Conservation (phyloP, 2,888 invertebrate genomes). For the Trissolcus japonicus region DNA sequence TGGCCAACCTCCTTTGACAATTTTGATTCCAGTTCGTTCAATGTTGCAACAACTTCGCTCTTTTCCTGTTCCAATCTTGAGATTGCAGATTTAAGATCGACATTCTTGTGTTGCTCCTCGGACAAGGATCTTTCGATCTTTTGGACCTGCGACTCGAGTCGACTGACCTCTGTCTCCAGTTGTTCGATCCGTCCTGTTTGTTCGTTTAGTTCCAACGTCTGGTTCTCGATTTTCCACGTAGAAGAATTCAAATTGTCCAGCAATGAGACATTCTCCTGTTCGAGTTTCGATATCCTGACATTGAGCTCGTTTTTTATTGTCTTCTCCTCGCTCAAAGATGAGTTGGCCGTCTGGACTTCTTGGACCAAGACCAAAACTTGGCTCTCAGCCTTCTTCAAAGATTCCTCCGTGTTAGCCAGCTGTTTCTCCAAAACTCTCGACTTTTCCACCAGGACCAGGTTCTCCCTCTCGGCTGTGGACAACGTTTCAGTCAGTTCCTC, state of each 20-base stretch:
- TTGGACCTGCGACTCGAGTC: background rate
- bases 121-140: slow-evolving; percentile 4
- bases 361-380: slow-evolving; percentile 22
- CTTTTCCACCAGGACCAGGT: slow-evolving; percentile 33
- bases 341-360: slow-evolving; percentile 13
- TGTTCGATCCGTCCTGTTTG: slow-evolving; percentile 5
- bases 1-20: slow-evolving; percentile 19
- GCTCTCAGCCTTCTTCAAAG: slow-evolving; percentile 23
- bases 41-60: background rate
- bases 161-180: background rate
- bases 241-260: slow-evolving; percentile 1
- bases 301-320: slow-evolving; percentile 4
- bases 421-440: slow-evolving; percentile 30
- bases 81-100: slow-evolving; percentile 4
- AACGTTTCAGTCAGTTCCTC: slow-evolving; percentile 26
- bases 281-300: background rate
- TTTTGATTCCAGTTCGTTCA: slow-evolving; percentile 20
- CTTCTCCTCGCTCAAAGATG: slow-evolving; percentile 19
- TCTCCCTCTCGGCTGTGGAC: slow-evolving; percentile 29
- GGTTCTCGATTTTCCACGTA: background rate
- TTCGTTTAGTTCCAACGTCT: background rate
- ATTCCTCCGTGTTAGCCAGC: slow-evolving; percentile 15
- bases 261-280: slow-evolving; percentile 7
- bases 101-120: slow-evolving; percentile 1
- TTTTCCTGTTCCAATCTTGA: slow-evolving; percentile 25